A percentile compares a stretch with the other conserved stretches of the same genome.
Conservation (phyloP, 2,888 invertebrate species). For the Hirudinaria manillensis region DNA sequence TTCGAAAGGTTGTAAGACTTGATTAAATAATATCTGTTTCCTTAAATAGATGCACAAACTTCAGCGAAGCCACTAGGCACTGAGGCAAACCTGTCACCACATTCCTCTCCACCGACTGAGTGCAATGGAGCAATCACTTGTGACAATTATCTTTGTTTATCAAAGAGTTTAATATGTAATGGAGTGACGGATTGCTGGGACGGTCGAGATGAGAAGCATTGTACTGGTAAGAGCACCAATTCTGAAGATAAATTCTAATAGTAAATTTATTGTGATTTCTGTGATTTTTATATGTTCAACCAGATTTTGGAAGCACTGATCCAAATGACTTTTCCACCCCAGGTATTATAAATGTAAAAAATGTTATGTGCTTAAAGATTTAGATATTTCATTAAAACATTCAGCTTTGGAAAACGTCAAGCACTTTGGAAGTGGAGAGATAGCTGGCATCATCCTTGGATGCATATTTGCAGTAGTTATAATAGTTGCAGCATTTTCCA, state of each 20-base stretch:
- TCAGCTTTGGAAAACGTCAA: background rate
- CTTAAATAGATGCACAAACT: background rate
- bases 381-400: background rate
- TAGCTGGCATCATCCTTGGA: conserved; percentile 10
- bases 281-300: no score
- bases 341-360: no score
- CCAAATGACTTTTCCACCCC: no score
- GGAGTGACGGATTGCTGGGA: conserved; percentile 8
- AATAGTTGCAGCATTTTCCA: background rate
- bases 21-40: no score
- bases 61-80: background rate
- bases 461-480: background rate
- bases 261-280: no score
- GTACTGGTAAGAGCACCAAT: background rate
- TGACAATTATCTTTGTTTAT: background rate
- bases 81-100: background rate
- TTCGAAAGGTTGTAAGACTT: no score
- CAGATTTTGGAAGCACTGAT: no score
- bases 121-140: background rate
- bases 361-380: background rate
- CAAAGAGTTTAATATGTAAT: background rate
- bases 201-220: conserved; percentile 12
- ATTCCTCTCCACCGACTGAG: background rate
- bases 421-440: background rate
- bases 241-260: no score